Conservation (phyloP, 1,140 invertebrate genomes). For the Pseudomyrmex dendroicus region DNA sequence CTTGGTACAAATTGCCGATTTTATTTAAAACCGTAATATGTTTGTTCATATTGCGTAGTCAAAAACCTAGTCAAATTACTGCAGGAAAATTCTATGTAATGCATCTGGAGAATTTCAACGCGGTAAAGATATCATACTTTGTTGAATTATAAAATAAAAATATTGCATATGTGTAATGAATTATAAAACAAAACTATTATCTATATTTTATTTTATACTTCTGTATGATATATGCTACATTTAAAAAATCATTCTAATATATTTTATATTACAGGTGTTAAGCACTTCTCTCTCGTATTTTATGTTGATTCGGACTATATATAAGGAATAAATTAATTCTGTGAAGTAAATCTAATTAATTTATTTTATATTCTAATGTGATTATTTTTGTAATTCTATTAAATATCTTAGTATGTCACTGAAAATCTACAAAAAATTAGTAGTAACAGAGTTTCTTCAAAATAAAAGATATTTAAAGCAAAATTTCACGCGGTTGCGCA, state of each 20-base stretch:
- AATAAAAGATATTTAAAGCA: too few species aligned
- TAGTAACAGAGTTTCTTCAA: too few species aligned
- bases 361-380: too few species aligned
- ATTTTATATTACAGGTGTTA: slow-evolving; percentile 70
- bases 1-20: slow-evolving; percentile 67
- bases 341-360: too few species aligned
- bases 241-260: slow-evolving; percentile 17
- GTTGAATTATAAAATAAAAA: slow-evolving; percentile 10
- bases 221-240: neutral
- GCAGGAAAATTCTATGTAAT: slow-evolving; percentile 75
- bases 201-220: neutral
- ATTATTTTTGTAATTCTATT: too few species aligned
- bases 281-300: slow-evolving; percentile 75
- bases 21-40: slow-evolving; percentile 64
- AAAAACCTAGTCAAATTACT: slow-evolving; percentile 70
- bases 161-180: too few species aligned
- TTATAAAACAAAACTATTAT: too few species aligned
- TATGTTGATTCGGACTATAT: slow-evolving; percentile 67
- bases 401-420: too few species aligned
- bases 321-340: too few species aligned
- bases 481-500: too few species aligned
- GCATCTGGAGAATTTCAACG: slow-evolving; percentile 73
- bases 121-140: slow-evolving; percentile 60
- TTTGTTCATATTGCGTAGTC: slow-evolving; percentile 71
- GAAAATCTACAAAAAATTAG: too few species aligned